These are phyloP conservation scores for Leptocoma aspasia DNA, from an alignment of 2,113 vertebrate genomes.

Conservation along the genomic window DNA sequence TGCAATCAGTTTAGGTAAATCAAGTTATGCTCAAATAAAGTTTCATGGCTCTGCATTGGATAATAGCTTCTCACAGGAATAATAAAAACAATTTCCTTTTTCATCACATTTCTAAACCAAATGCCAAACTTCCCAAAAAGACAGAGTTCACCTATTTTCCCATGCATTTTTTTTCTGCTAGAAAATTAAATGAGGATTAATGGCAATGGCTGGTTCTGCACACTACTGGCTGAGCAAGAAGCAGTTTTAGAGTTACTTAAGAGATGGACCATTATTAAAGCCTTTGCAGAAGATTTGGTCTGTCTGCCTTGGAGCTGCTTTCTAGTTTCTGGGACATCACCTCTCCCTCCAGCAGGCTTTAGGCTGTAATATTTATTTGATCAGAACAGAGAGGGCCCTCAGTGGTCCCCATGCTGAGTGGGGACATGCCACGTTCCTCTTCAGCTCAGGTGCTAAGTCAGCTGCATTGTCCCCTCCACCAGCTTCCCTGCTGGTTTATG, in stretches of 20 bases:
- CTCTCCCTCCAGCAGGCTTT: background rate
- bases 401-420: background rate
- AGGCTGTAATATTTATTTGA: background rate
- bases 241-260: background rate
- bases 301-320: background rate
- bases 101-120: background rate
- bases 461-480: background rate
- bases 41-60: background rate
- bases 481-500: background rate
- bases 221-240: background rate
- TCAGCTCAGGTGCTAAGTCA: background rate
- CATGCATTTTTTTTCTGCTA: background rate
- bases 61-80: constrained; percentile 32
- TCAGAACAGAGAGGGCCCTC: background rate
- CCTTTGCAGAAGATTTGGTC: background rate
- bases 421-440: background rate
- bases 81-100: constrained; percentile 50
- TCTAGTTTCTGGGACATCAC: background rate
- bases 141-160: background rate
- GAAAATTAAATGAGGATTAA: constrained; percentile 15
- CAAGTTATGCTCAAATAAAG: constrained; percentile 14
- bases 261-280: background rate
- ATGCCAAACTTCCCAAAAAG: background rate
- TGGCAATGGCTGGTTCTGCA: background rate
- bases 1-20: constrained; percentile 10